phyloP scores from a whole-genome alignment of 1,140 invertebrate genomes.

The Tetraneura akinire region DNA sequence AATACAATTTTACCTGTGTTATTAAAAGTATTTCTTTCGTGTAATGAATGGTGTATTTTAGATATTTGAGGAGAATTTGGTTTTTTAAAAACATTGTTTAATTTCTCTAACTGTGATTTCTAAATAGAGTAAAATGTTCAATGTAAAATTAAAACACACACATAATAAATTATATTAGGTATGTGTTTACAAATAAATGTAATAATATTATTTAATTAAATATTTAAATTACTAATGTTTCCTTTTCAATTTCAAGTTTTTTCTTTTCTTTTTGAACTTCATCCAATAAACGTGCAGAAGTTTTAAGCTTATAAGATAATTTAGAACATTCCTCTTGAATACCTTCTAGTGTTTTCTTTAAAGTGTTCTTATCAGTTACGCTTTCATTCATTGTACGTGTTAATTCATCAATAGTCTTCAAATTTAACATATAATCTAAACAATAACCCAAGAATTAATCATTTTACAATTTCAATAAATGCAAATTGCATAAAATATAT shows the following conservation, averaged over 20 bases:
- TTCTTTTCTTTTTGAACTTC: constrained; percentile 29
- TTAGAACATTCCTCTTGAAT: constrained; percentile 32
- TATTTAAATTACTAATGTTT: neutral
- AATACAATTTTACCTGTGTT: constrained; percentile 27
- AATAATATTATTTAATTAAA: no score
- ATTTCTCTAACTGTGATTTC: constrained; percentile 31
- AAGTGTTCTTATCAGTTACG: neutral
- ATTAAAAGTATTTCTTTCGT: constrained; percentile 1
- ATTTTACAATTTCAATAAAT: no score
- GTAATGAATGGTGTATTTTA: neutral
- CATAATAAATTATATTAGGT: neutral
- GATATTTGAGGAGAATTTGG: neutral
- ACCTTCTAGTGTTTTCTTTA: constrained; percentile 5
- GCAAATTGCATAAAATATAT: no score
- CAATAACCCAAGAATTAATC: neutral
- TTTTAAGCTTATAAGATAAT: constrained; percentile 33
- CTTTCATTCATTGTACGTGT: neutral
- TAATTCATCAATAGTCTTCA: constrained; percentile 24
- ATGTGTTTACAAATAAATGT: no score
- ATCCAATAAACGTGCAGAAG: constrained; percentile 33
- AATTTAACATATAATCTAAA: constrained; percentile 30
- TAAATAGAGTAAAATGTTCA: neutral
- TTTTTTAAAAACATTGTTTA: constrained; percentile 1
- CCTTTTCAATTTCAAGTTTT: constrained; percentile 32
- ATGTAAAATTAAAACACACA: no score